Percentiles rank a stretch among this genome's conserved stretches.
phyloP scores from a whole-genome alignment of 37 sponge, comb jelly and placozoan species.

The Lycopodina hypogea region DNA sequence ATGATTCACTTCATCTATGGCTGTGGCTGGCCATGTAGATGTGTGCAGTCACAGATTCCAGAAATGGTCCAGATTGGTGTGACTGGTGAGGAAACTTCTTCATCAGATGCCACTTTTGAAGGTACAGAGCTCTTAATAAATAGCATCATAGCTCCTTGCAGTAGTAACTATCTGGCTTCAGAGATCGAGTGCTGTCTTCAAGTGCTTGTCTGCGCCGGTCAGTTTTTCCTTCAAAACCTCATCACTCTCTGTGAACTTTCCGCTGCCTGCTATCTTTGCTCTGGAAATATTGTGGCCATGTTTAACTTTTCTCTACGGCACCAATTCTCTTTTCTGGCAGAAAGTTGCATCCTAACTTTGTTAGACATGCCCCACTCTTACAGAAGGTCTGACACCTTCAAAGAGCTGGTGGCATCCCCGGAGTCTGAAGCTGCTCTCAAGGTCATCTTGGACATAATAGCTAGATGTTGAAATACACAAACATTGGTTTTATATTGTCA shows the following conservation, averaged over 20 bases:
- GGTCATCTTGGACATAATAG: slow-evolving; percentile 12
- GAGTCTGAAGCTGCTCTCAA: slow-evolving; percentile 19
- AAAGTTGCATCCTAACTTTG: slow-evolving; percentile 24
- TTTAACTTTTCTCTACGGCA: slow-evolving; percentile 48
- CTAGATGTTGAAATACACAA: too few species aligned
- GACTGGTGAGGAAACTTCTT: neutral
- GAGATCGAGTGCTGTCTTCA: slow-evolving; percentile 17
- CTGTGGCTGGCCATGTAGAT: slow-evolving; percentile 45
- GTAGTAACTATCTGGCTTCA: neutral
- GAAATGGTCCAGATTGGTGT: neutral
- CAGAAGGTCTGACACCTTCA: slow-evolving; percentile 3
- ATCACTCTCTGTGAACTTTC: slow-evolving; percentile 25
- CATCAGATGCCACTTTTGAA: neutral
- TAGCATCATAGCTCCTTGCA: neutral
- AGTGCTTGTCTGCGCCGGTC: slow-evolving; percentile 42
- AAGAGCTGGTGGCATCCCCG: slow-evolving; percentile 7
- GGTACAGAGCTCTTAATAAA: neutral
- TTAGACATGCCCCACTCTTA: slow-evolving; percentile 25
- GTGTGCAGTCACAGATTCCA: neutral
- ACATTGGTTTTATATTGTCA: too few species aligned
- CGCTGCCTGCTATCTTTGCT: neutral
- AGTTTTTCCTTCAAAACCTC: slow-evolving; percentile 30
- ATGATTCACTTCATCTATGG: slow-evolving; percentile 64
- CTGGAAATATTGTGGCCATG: slow-evolving; percentile 28
- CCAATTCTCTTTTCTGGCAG: slow-evolving; percentile 22